A percentile compares a stretch with the other conserved stretches of the same genome.
These are phyloP conservation scores for Halictus ligatus DNA, from an alignment of 2,888 invertebrate species.

Conservation along the genomic window DNA sequence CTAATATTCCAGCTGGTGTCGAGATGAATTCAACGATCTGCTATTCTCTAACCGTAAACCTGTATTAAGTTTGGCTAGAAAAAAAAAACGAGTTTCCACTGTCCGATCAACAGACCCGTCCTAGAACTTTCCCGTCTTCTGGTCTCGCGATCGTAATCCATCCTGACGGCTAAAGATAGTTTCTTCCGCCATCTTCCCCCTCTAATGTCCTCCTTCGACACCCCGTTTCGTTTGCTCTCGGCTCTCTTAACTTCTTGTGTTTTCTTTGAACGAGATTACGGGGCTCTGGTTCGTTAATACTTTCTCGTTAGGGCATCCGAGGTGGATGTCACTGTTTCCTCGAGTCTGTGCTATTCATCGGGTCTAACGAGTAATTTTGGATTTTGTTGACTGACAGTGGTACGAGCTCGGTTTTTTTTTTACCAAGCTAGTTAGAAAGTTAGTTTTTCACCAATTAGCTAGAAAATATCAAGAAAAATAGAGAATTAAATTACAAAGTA, in stretches of 20 bases:
- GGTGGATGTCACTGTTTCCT: background rate
- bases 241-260: slow-evolving; percentile 6
- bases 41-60: background rate
- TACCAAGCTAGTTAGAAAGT: too few relatives aligned
- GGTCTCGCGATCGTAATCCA: slow-evolving; percentile 9
- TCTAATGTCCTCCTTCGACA: background rate
- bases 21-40: background rate
- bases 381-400: background rate
- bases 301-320: background rate
- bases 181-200: background rate
- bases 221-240: background rate
- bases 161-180: slow-evolving; percentile 6
- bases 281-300: background rate
- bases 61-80: background rate
- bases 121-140: background rate
- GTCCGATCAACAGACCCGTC: background rate
- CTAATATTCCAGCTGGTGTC: background rate
- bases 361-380: background rate
- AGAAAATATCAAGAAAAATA: too few relatives aligned
- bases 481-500: too few relatives aligned
- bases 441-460: too few relatives aligned
- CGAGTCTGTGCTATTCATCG: background rate
- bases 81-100: background rate
- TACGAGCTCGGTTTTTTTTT: background rate
- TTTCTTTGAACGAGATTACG: slow-evolving; percentile 6